A percentile compares a stretch with the other conserved stretches of the same genome.
Evolutionary conservation across 2,888 invertebrate genomes (phyloP).

Genomic region (Vannuccia rotundouncinata): DNA sequence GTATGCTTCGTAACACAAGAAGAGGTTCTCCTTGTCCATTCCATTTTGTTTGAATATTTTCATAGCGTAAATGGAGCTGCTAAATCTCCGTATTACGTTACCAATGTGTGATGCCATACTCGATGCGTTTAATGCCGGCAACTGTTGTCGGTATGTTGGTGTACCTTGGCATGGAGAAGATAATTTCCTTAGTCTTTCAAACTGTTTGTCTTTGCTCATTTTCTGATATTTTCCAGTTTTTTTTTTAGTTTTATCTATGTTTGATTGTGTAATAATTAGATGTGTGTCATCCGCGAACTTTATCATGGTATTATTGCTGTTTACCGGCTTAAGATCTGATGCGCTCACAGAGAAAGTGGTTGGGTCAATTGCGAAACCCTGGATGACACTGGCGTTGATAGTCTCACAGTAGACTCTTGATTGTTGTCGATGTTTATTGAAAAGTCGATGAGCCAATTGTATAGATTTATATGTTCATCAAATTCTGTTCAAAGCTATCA

Average conservation of each 20-base stretch:
- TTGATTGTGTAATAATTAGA: constrained; percentile 1
- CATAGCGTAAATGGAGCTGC: constrained; percentile 15
- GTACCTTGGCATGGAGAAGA: not conserved
- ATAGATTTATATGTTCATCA: no score
- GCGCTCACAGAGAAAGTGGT: not conserved
- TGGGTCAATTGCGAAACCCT: constrained; percentile 2
- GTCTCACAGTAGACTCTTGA: no score
- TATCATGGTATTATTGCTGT: constrained; percentile 6
- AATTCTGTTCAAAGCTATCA: no score
- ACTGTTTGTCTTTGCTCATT: not conserved
- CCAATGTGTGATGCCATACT: constrained; percentile 1
- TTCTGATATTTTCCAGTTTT: constrained; percentile 1
- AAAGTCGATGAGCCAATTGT: no score
- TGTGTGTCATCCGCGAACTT: constrained; percentile 15
- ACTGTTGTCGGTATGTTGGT: not conserved
- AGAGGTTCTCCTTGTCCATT: constrained; percentile 21
- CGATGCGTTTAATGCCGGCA: not conserved
- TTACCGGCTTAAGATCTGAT: constrained; percentile 6
- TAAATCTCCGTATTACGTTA: not conserved
- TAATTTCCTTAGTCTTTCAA: constrained; percentile 14
- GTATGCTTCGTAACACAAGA: constrained; percentile 17
- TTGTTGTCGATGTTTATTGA: no score
- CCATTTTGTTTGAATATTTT: not conserved
- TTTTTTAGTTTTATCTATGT: not conserved
- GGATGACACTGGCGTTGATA: constrained; percentile 3